Conservation (phyloP, 37 sponge, comb jelly and placozoan species). For the Theonella swinhoei region DNA sequence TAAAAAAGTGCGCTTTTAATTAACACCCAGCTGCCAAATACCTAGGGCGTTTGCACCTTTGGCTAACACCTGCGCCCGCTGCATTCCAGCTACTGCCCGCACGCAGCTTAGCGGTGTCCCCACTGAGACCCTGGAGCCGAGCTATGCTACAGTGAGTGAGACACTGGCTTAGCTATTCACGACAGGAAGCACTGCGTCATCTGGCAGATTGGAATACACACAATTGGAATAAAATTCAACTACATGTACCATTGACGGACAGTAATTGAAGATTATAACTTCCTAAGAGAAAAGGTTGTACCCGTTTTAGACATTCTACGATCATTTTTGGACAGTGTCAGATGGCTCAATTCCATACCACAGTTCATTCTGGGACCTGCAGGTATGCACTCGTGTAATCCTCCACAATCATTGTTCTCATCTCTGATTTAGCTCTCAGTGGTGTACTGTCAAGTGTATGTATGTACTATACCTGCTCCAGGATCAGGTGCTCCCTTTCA, state of each 20-base stretch:
- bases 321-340: not conserved
- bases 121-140: too few species aligned
- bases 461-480: too few species aligned
- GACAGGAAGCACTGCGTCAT: not conserved
- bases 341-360: not conserved
- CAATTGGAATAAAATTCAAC: not conserved
- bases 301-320: not conserved
- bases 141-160: conserved; percentile 32
- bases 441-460: not conserved
- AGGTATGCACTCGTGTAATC: conserved; percentile 2
- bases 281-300: too few species aligned
- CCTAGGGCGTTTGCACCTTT: too few species aligned
- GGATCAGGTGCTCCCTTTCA: conserved; percentile 66
- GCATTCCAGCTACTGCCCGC: too few species aligned
- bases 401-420: not conserved
- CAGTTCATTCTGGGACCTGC: conserved; percentile 53
- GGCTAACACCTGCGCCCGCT: too few species aligned
- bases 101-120: too few species aligned
- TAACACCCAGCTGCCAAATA: too few species aligned
- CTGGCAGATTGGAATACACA: not conserved
- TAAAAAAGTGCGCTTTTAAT: too few species aligned
- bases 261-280: conserved; percentile 5
- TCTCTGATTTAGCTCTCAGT: not conserved
- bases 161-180: conserved; percentile 3
- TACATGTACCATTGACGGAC: conserved; percentile 37